Evolutionary conservation across 1,140 invertebrate species (phyloP).

Genomic region (Zaprionus kolodkinae): DNA sequence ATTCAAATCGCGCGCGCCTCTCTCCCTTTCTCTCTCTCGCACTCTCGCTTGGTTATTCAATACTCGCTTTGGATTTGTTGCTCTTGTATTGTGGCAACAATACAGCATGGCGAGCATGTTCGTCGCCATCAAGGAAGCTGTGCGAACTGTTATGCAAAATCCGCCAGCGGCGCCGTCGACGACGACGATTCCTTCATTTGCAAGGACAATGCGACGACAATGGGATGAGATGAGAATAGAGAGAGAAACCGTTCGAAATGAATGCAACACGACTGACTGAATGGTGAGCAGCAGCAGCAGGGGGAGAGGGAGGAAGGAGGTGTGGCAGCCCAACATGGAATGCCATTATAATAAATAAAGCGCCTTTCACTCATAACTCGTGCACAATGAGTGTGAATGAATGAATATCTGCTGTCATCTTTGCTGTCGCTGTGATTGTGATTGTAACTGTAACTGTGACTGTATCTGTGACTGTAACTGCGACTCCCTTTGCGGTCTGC

Average conservation of each 20-base stretch:
- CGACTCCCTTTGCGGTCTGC: constrained; percentile 13
- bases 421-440: not conserved
- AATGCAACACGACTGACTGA: constrained; percentile 48
- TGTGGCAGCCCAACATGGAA: constrained; percentile 49
- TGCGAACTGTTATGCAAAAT: constrained; percentile 53
- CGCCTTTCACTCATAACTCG: constrained; percentile 78
- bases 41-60: constrained; percentile 58
- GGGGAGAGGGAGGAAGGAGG: not conserved
- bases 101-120: constrained; percentile 40
- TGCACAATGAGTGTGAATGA: constrained; percentile 68
- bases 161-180: constrained; percentile 52
- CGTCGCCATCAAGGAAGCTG: constrained; percentile 61
- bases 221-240: constrained; percentile 13
- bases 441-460: constrained; percentile 17
- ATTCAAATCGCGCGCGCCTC: constrained; percentile 49
- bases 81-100: constrained; percentile 14
- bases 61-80: constrained; percentile 45
- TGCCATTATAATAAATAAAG: constrained; percentile 81
- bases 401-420: constrained; percentile 55
- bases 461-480: constrained; percentile 18
- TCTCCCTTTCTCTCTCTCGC: not conserved
- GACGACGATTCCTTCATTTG: constrained; percentile 66
- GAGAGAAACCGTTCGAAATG: constrained; percentile 55
- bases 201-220: constrained; percentile 78
- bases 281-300: constrained; percentile 7